phyloP scores from a whole-genome alignment of 37 sponge, comb jelly and placozoan genomes.

The Ephydatia muelleri region DNA sequence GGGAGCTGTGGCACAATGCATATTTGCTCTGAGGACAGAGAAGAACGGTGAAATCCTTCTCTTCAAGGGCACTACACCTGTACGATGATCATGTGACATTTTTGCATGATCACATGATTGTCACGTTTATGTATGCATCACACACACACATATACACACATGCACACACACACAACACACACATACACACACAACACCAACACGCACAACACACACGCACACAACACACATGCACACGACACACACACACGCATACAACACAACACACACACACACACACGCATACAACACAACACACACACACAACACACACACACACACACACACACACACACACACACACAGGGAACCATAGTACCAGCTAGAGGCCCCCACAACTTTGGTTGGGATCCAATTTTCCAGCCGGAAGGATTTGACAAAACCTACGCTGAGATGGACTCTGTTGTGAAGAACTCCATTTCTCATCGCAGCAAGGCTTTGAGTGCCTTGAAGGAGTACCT shows the following conservation, averaged over 20 bases:
- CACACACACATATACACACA: not conserved
- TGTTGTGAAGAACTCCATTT: conserved; percentile 87
- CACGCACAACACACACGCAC: too few species aligned
- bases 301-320: conserved; percentile 4
- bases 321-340: not conserved
- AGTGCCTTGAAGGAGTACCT: conserved; percentile 63
- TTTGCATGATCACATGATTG: not conserved
- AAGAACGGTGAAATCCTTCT: conserved; percentile 39
- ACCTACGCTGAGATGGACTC: conserved; percentile 94
- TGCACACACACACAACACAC: not conserved
- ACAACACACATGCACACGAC: too few species aligned
- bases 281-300: too few species aligned
- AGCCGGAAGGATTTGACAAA: conserved; percentile 82
- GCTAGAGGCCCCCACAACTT: conserved; percentile 87
- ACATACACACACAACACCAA: too few species aligned
- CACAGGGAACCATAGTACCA: conserved; percentile 87
- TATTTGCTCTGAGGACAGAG: conserved; percentile 84
- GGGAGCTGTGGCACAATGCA: conserved; percentile 90
- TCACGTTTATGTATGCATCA: not conserved
- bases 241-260: too few species aligned
- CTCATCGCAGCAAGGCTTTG: conserved; percentile 91
- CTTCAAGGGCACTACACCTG: conserved; percentile 75
- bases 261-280: too few species aligned
- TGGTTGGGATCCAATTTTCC: conserved; percentile 99
- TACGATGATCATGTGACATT: conserved; percentile 17